Base-by-base conservation (phyloP, 2,888 invertebrate genomes). In the Drosophila kanekoi region DNA sequence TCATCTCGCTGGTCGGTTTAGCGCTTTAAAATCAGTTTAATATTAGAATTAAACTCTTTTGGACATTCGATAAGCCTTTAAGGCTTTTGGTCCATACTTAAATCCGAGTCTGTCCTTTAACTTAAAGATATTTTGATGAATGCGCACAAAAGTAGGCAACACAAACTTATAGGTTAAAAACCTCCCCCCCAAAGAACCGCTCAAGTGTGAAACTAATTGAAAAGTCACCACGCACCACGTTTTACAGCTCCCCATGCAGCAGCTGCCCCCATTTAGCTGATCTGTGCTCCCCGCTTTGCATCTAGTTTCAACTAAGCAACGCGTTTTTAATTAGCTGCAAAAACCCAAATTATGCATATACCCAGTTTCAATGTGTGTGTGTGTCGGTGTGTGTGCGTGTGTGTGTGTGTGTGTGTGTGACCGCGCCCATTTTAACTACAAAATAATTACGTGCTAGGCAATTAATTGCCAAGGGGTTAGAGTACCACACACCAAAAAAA, bases 301-400 rank as follows among this genome's bases (percentile, higher is more conserved):
- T 69, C 77, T 77, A 79, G 78, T 74, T 81, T 77, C 60, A 64
- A 69, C 78, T 64, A 68, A 69, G 59, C 75, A 63, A 79, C 74
- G 83, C 83, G 81, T 78, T 85, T 87, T 85, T 85, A 88, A 85
- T 88, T 87, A 85, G 89, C 84, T 87, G 77, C 81, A 86, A 83
- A 74, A 69, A 72, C 79, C 87, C 77, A 77, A 85, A 82, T 84
- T 82, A 87, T 82, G 84, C 84, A 81, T 83, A 81, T 68, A 81
- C 40, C 38, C 60, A 40, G 33, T 44, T 60, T 64, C 70, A 43
- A 37, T 40, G 18, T 10, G 23, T 18, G 44, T 20, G 10, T 20
- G 61, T 41, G 51, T 23, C 20, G 37, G 59, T 47, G 44, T 51
- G 59, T 51, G 56, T 60, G 62, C 45, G 61, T 49, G 47, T 38